phyloP scores from a whole-genome alignment of 2,888 invertebrate genomes.

The Leucophenga maculata region DNA sequence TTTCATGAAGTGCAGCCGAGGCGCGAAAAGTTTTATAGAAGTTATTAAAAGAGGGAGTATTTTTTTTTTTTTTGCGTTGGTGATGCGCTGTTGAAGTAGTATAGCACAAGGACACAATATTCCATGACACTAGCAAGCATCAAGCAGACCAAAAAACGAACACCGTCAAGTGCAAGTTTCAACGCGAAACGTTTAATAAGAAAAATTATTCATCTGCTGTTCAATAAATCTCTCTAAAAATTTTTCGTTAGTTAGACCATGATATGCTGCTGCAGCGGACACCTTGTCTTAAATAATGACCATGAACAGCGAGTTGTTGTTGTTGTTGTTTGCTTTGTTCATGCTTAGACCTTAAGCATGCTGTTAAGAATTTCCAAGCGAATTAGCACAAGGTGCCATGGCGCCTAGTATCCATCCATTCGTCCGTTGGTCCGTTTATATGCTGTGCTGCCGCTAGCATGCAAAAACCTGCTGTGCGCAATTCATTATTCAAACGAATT shows the following conservation, averaged over 20 bases:
- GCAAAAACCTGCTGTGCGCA: constrained; percentile 29
- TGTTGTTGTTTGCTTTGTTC: constrained; percentile 45
- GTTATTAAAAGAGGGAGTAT: constrained; percentile 58
- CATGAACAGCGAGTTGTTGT: constrained; percentile 21
- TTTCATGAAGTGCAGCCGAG: constrained; percentile 45
- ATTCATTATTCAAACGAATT: constrained; percentile 64
- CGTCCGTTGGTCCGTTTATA: too few relatives aligned
- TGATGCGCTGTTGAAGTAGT: constrained; percentile 29
- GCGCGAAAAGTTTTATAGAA: constrained; percentile 61
- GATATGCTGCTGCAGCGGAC: constrained; percentile 47
- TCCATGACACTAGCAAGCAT: too few relatives aligned
- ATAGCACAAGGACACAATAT: too few relatives aligned
- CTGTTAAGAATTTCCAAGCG: constrained; percentile 36
- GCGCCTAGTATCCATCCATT: too few relatives aligned
- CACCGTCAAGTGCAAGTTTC: constrained; percentile 29
- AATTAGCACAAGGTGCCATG: constrained; percentile 46
- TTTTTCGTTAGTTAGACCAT: constrained; percentile 26
- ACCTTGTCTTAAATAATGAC: constrained; percentile 55
- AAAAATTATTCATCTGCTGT: constrained; percentile 57
- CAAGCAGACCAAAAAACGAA: constrained; percentile 1
- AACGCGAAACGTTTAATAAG: constrained; percentile 36
- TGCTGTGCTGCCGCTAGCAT: not conserved
- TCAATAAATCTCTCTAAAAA: constrained; percentile 56
- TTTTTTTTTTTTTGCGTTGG: not conserved
- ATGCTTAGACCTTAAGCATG: constrained; percentile 47